phyloP scores from a whole-genome alignment of 2,888 invertebrate species.

The Linhomoeus sp. region DNA sequence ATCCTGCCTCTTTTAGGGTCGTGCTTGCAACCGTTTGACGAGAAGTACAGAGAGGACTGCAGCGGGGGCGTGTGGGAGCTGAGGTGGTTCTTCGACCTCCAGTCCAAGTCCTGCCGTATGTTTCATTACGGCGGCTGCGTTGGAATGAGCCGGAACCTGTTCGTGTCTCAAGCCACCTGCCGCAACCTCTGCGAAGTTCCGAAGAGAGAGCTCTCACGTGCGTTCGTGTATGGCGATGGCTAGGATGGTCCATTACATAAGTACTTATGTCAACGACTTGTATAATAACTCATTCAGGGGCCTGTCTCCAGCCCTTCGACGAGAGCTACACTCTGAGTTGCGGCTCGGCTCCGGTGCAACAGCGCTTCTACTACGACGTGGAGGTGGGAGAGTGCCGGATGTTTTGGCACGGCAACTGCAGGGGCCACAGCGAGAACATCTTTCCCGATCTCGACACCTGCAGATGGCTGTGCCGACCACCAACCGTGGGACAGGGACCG shows the following conservation, averaged over 20 bases:
- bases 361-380: conserved; percentile 20
- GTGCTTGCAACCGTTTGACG: conserved; percentile 19
- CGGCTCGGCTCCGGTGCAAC: conserved; percentile 9
- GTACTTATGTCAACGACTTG: background rate
- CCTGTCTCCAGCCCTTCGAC: conserved; percentile 6
- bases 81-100: conserved; percentile 19
- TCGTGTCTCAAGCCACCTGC: conserved; percentile 12
- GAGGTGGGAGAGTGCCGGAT: conserved; percentile 13
- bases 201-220: conserved; percentile 12
- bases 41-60: conserved; percentile 17
- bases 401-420: conserved; percentile 24
- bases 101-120: conserved; percentile 12
- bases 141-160: conserved; percentile 15
- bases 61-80: conserved; percentile 15
- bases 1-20: conserved; percentile 10
- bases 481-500: conserved; percentile 9
- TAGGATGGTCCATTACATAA: too few species aligned
- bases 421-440: conserved; percentile 17
- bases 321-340: conserved; percentile 2
- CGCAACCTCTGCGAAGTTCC: conserved; percentile 15
- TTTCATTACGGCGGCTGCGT: conserved; percentile 22
- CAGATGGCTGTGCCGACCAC: conserved; percentile 20
- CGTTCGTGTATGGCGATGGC: background rate
- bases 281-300: conserved; percentile 1
- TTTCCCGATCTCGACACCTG: conserved; percentile 17